Evolutionary conservation across 2,888 invertebrate genomes (phyloP).

Genomic region (Macrosiphum euphorbiae): DNA sequence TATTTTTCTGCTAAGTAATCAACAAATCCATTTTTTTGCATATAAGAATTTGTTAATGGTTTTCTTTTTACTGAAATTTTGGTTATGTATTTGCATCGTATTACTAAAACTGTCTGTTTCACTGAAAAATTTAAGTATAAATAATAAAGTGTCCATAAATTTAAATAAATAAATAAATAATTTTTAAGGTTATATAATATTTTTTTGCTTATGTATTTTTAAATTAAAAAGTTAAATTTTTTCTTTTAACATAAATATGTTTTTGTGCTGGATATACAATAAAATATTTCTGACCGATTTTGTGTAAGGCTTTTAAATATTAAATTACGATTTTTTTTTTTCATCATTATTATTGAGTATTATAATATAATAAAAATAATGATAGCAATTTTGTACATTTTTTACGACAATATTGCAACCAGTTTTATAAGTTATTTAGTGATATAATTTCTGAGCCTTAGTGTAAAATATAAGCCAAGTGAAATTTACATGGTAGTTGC

Average conservation of each 20-base stretch:
- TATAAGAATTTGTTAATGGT: background rate
- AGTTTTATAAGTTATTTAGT: background rate
- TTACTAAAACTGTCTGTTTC: background rate
- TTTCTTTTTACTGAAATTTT: background rate
- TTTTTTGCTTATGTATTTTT: background rate
- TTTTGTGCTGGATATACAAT: too few relatives aligned
- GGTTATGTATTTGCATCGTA: background rate
- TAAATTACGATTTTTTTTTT: background rate
- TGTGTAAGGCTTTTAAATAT: too few relatives aligned
- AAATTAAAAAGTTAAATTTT: background rate
- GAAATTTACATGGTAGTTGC: slow-evolving; percentile 60
- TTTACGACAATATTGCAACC: background rate
- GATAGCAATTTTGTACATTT: background rate
- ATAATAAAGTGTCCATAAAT: background rate
- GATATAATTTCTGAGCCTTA: background rate
- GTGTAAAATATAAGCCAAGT: slow-evolving; percentile 43
- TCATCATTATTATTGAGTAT: background rate
- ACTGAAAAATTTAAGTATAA: background rate
- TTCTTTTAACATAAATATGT: background rate
- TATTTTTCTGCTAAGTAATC: background rate
- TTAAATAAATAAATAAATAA: background rate
- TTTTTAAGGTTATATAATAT: background rate
- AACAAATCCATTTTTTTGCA: background rate
- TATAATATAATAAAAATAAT: background rate
- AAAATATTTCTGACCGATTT: too few relatives aligned